These are phyloP conservation scores for Macrosoma leucophasiata DNA, from an alignment of 2,888 invertebrate genomes.

Conservation along the genomic window DNA sequence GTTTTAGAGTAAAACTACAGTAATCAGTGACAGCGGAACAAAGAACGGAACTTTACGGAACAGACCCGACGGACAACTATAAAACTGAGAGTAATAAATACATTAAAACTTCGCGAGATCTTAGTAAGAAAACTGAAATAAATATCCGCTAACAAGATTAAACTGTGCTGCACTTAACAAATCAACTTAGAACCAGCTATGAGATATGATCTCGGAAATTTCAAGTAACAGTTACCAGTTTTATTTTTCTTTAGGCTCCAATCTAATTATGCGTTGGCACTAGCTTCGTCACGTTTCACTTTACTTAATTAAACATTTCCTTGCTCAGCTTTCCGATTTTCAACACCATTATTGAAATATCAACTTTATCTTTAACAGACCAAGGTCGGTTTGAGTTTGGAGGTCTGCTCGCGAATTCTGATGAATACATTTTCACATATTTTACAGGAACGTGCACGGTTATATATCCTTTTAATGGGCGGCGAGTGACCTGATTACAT, in stretches of 20 bases:
- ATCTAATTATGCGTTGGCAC: constrained; percentile 42
- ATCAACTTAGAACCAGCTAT: too few relatives aligned
- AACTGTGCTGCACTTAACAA: too few relatives aligned
- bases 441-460: constrained; percentile 12
- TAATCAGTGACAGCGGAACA: too few relatives aligned
- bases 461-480: constrained; percentile 16
- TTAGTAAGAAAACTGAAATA: too few relatives aligned
- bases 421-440: constrained; percentile 26
- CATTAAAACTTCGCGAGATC: too few relatives aligned
- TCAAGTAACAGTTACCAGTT: too few relatives aligned
- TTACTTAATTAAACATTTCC: constrained; percentile 55
- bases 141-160: too few relatives aligned
- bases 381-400: constrained; percentile 14
- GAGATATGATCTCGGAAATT: too few relatives aligned
- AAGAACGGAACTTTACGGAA: too few relatives aligned
- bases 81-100: too few relatives aligned
- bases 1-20: too few relatives aligned
- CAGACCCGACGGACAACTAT: too few relatives aligned
- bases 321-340: constrained; percentile 31
- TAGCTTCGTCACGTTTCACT: constrained; percentile 51
- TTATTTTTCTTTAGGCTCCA: constrained; percentile 34
- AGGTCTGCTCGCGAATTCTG: constrained; percentile 22
- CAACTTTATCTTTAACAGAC: constrained; percentile 7
- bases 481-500: constrained; percentile 17
- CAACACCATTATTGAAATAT: constrained; percentile 10